Evolutionary conservation across 2,797 vertebrate genomes (phyloP), one percentile per base, ranked within the genome.

Genomic region (Pangasius mekongensis): DNA sequence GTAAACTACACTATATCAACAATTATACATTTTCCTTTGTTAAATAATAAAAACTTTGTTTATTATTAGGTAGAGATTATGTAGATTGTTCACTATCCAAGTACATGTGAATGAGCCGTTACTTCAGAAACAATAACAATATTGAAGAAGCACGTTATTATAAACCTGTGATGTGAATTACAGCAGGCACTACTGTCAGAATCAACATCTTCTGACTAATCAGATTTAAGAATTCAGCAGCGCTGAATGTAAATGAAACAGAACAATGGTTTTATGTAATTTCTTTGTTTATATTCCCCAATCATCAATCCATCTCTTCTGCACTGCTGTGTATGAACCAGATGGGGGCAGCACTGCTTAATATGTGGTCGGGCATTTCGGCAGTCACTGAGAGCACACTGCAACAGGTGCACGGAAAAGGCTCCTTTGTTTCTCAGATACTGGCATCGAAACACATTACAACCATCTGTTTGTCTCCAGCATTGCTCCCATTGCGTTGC

Each of bases 281-380:
- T 81, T 60, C 30, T 81, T 6, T 27, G 22, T 1, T 7, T 74
- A n/a, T 36, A 49, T 60, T 43, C 27, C n/a, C 20, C 4, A 7
- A 36, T 60, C 20, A 11, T 60, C 3, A n/a, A 1, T 7, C 3
- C 13, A 16, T 78, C 33, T 27, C 39, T 71, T 33, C 80, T 95
- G 95, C 92, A 95, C 91, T 95, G 89, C 89, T 91, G 36, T 0
- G 0, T 22, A 30, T 20, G 39, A 60, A 54, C 92, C 95, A 93
- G 91, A 39, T 92, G 95, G 91, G 94, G 95, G 95, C 27, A 95
- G 93, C 92, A 95, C 91, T n/a, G 87, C 86, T 90, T 91, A 93
- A 90, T 81, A 83, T 56, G 84, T 86, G 43, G 54, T 22, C 16
- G 1, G 80, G 47, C 24, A 27, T 18, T 30, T 52, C 47, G 27